phyloP scores from a whole-genome alignment of 2,113 vertebrate species.

The Mastomys natalensis region DNA sequence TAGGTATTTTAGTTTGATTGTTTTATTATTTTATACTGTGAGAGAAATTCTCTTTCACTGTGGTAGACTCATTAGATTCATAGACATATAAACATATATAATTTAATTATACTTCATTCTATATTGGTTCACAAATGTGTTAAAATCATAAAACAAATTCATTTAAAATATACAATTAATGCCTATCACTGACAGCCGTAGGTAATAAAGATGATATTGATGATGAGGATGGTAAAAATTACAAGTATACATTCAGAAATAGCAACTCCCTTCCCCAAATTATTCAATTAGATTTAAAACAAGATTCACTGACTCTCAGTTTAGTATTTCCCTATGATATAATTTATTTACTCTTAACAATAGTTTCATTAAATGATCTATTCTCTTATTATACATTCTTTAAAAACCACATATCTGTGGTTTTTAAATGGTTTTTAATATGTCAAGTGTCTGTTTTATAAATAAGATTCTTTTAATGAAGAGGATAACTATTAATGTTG shows the following conservation, averaged over 20 bases:
- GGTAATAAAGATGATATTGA: background rate
- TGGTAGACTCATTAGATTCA: conserved; percentile 45
- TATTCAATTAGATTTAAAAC: background rate
- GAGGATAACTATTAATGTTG: background rate
- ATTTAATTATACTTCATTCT: conserved; percentile 15
- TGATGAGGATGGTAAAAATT: background rate
- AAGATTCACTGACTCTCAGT: background rate
- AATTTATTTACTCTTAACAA: background rate
- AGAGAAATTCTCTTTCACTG: conserved; percentile 41
- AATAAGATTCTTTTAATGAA: no score
- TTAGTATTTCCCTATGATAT: background rate
- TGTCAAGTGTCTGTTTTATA: background rate
- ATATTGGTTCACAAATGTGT: background rate
- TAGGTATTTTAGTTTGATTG: conserved; percentile 55
- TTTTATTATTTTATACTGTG: conserved; percentile 43
- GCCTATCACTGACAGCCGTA: background rate
- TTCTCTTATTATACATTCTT: background rate
- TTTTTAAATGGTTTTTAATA: no score
- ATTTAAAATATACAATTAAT: background rate
- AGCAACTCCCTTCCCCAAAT: background rate
- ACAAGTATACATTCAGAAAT: background rate
- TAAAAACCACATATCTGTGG: background rate
- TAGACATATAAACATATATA: conserved; percentile 54
- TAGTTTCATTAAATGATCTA: background rate
- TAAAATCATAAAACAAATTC: conserved; percentile 8